phyloP scores from a whole-genome alignment of 2,797 vertebrate species.

The Antrozous pallidus region DNA sequence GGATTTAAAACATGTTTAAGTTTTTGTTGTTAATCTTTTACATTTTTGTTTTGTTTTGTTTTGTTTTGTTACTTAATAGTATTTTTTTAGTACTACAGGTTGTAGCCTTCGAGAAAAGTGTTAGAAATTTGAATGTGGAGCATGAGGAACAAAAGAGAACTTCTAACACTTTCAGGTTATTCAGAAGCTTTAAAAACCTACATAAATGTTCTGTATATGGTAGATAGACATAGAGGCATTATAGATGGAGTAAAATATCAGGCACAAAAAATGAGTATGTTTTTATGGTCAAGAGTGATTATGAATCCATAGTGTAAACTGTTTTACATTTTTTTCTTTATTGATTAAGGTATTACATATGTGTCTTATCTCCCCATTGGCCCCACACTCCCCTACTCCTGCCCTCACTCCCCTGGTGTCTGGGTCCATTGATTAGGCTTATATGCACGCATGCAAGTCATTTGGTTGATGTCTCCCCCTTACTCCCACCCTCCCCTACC shows the following conservation, averaged over 20 bases:
- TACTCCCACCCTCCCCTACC: too few species aligned
- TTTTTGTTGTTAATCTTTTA: not conserved
- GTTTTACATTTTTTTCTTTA: not conserved
- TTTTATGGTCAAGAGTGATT: not conserved
- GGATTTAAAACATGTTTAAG: conserved; percentile 66
- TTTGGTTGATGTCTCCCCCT: too few species aligned
- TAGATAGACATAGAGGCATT: not conserved
- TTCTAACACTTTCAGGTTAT: conserved; percentile 28
- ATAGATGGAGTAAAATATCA: not conserved
- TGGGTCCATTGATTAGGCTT: too few species aligned
- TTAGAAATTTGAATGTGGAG: conserved; percentile 13
- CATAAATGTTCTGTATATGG: not conserved
- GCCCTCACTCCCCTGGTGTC: too few species aligned
- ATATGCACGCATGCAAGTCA: too few species aligned
- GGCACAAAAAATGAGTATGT: not conserved
- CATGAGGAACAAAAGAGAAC: not conserved
- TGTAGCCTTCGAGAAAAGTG: not conserved
- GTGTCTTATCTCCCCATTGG: too few species aligned
- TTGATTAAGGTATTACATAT: too few species aligned
- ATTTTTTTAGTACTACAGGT: not conserved
- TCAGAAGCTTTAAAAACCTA: conserved; percentile 41
- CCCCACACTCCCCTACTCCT: too few species aligned
- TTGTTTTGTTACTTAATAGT: conserved; percentile 23
- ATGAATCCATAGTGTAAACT: not conserved
- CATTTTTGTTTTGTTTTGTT: too few species aligned